A percentile compares a stretch with the other conserved stretches of the same genome.
Conservation (phyloP, 2,113 vertebrate species). For the Tragelaphus buxtoni region DNA sequence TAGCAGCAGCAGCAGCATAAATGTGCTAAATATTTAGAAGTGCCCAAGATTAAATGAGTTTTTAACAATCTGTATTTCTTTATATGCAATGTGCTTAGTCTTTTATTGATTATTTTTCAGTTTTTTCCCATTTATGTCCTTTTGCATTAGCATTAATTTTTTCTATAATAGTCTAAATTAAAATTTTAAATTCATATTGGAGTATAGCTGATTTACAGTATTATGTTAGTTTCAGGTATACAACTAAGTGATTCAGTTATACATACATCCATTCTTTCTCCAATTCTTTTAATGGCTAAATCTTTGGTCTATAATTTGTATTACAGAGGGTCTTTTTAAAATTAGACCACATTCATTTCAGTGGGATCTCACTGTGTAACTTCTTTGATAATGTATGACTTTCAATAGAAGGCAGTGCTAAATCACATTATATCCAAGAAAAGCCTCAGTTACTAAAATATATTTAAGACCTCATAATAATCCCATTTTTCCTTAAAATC, state of each 20-base stretch:
- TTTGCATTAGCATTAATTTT: neutral
- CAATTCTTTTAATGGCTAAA: neutral
- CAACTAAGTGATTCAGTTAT: neutral
- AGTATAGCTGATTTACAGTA: neutral
- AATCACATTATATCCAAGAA: neutral
- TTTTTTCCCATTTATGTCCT: neutral
- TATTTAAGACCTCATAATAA: neutral
- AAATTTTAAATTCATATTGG: neutral
- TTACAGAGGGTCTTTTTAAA: neutral
- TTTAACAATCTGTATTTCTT: too few species aligned
- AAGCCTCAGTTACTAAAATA: neutral
- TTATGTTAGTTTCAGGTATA: neutral
- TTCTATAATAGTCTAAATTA: neutral
- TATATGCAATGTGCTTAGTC: too few species aligned
- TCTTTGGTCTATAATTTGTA: neutral
- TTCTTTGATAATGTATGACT: neutral
- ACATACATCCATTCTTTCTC: neutral
- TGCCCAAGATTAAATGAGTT: too few species aligned
- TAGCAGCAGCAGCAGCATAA: neutral
- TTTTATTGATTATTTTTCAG: too few species aligned
- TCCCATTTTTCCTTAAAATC: neutral
- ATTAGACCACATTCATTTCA: neutral
- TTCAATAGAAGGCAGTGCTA: neutral
- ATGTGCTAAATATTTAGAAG: neutral
- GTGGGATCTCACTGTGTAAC: neutral